Evolutionary conservation across 1,140 invertebrate genomes (phyloP), one percentile per base, ranked within the genome.

Genomic region (Conus betulinus): DNA sequence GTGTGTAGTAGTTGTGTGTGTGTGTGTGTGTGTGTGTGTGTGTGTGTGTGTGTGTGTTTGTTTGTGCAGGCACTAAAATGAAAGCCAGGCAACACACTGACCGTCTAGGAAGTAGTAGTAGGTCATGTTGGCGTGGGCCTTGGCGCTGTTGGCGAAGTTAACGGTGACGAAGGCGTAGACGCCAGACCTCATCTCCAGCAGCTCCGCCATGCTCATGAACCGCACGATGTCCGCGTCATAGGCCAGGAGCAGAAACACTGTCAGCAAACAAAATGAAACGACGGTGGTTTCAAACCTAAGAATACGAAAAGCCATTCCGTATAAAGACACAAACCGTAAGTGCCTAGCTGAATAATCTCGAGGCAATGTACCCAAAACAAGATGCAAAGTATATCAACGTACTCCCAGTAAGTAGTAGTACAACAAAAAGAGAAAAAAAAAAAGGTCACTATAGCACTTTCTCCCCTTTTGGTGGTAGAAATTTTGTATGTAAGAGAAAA

Each of bases 211-310:
- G 63, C 89, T 89, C 89, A 93, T 87, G 25, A 92, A 74, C 10
- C 86, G 78, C 57, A 91, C 52, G 51, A 92, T 81, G 85, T 91
- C 91, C 4, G 84, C 52, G 6, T 89, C 89, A 60, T 93, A 93
- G 10, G 91, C 91, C 57, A 89, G 91, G 53, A 93, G 25, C 67
- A 93, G 79, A 67, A 91, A 92, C 79, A 93, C 92, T 93, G 89
- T 13, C 86, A 88, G 20, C 51, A 52, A 25, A 25, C 10, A 82
- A 27, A 51, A 39, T 39, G 0, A 39, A 39, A 39, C 39, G 11
- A 4, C 76, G 51, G 23, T 39, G 51, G 7, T 11, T 4, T n/a
- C n/a, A n/a, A 39, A 27, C 3, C 25, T 11, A n/a, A n/a, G 76
- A 17, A 78, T 39, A 78, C 0, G 20, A 20, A 74, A 74, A 25